Base-by-base conservation (phyloP, 2,797 vertebrate genomes). In the Melanotaenia parkinsoni region DNA sequence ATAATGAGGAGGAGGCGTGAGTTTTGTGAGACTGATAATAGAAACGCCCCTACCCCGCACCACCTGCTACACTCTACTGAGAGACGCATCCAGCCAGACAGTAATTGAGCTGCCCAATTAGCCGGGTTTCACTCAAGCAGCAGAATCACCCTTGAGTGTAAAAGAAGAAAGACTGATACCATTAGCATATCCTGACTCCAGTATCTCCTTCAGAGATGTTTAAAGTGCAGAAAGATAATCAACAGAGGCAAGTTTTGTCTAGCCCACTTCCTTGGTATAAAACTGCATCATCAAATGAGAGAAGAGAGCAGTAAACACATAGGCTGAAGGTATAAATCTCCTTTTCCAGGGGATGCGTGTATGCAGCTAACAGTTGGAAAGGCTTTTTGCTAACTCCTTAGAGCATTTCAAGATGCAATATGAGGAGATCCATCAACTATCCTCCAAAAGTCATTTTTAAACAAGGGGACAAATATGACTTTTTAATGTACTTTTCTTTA, bases 51-150 rank as follows among this genome's bases (percentile, higher is more conserved):
- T 72, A 67, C 68, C 71, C 35, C 57, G 26, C 58, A 37, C 35
- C 28, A 74, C 59, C 58, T 77, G 72, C 74, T 70, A 65, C 56
- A 67, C 63, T 58, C 57, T 38, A 72, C 54, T 57, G n/a, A 54
- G 47, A 61, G 38, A 89, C 26, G 28, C 54, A 57, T 58, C 72
- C 81, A 89, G 78, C 56, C 65, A 83, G 77, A 82, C 69, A 82
- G 82, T 90, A 89, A 92, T 79, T 84, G 85, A 91, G 88, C 74
- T 73, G 85, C 81, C 82, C 74, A 70, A 69, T 77, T 88, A 83
- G 81, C 80, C 82, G 47, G 54, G 57, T 77, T 70, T 79, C 51
- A 80, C 73, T 78, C 51, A 60, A 37, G 61, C 37, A 63, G 58
- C 68, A 81, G 51, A 81, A 66, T 53, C 43, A 62, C 30, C 58